Evolutionary conservation across 23 tunicate genomes (phyloP).

Genomic region (Trididemnum miniatum): DNA sequence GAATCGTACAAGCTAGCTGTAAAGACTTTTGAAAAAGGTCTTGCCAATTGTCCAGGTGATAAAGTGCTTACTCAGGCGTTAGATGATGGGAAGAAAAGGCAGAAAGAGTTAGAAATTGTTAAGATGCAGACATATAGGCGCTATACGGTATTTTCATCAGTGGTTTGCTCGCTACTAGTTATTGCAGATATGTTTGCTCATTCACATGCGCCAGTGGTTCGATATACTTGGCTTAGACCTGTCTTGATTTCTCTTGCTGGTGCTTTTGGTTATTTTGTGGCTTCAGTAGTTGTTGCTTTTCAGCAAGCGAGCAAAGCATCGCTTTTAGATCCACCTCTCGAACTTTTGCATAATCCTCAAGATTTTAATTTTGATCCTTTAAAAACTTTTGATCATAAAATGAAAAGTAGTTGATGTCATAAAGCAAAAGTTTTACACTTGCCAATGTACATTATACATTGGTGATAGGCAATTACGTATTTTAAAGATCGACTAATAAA

Average conservation of each 20-base stretch:
- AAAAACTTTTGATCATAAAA: too few relatives aligned
- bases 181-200: constrained; percentile 32
- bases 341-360: background rate
- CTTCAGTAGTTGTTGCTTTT: constrained; percentile 8
- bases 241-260: constrained; percentile 8
- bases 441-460: too few relatives aligned
- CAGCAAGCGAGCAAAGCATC: constrained; percentile 26
- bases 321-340: constrained; percentile 37
- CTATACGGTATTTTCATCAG: constrained; percentile 25
- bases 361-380: background rate
- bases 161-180: constrained; percentile 28
- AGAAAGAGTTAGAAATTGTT: background rate
- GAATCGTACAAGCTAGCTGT: constrained; percentile 42
- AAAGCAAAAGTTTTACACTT: too few relatives aligned
- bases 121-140: background rate
- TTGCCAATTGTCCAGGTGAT: constrained; percentile 49
- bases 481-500: too few relatives aligned
- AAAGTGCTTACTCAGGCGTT: constrained; percentile 41
- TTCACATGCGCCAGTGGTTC: background rate
- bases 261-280: constrained; percentile 37
- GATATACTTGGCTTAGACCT: constrained; percentile 37
- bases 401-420: too few relatives aligned
- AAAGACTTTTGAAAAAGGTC: constrained; percentile 43
- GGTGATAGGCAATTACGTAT: too few relatives aligned
- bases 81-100: constrained; percentile 19